Evolutionary conservation across 2,797 vertebrate species (phyloP).

Genomic region (Eptatretus atami): DNA sequence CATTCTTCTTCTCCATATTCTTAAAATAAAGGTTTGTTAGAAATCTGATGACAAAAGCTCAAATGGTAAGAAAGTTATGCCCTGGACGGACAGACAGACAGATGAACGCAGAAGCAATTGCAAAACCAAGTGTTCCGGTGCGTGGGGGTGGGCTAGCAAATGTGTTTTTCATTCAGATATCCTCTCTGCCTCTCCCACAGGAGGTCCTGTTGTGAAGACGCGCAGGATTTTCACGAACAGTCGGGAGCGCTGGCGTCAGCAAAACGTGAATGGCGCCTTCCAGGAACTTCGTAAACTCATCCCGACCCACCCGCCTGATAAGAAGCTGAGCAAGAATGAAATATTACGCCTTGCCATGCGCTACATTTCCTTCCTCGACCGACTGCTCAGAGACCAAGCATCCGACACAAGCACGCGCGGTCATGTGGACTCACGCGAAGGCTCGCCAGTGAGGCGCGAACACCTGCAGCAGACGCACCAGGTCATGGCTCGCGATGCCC

Average conservation of each 20-base stretch:
- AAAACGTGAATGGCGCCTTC: slow-evolving; percentile 57
- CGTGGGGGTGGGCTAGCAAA: too few relatives aligned
- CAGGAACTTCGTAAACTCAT: slow-evolving; percentile 44
- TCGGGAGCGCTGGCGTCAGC: slow-evolving; percentile 53
- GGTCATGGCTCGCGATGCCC: too few relatives aligned
- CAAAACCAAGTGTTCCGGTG: too few relatives aligned
- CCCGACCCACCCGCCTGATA: slow-evolving; percentile 50
- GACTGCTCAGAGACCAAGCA: slow-evolving; percentile 36
- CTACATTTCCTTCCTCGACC: slow-evolving; percentile 62
- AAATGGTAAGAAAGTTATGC: too few relatives aligned
- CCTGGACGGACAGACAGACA: too few relatives aligned
- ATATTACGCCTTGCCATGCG: slow-evolving; percentile 53
- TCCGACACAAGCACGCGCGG: not conserved
- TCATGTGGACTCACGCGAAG: not conserved
- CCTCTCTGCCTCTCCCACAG: slow-evolving; percentile 8
- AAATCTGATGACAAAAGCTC: too few relatives aligned
- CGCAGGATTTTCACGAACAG: slow-evolving; percentile 41
- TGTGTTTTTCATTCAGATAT: too few relatives aligned
- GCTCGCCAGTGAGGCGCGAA: not conserved
- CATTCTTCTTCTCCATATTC: too few relatives aligned
- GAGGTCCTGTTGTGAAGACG: slow-evolving; percentile 34
- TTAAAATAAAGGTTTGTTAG: too few relatives aligned
- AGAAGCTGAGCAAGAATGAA: slow-evolving; percentile 73
- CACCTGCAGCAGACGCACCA: not conserved
- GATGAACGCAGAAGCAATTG: too few relatives aligned